These are phyloP conservation scores for Cephalopterus ornatus DNA, from an alignment of 2,113 vertebrate species.

Conservation along the genomic window DNA sequence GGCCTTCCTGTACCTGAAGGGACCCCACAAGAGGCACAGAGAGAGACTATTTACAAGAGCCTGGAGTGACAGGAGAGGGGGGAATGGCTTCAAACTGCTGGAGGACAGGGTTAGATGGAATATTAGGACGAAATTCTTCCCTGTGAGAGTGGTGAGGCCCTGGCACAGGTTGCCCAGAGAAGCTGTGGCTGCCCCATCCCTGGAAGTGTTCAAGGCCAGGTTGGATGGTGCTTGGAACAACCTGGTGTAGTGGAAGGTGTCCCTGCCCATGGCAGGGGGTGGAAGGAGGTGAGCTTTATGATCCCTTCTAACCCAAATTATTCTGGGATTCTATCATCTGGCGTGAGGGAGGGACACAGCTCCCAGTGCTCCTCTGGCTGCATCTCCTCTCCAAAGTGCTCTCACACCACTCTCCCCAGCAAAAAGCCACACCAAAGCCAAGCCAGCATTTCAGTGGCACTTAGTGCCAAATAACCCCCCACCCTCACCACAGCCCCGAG, in stretches of 20 bases:
- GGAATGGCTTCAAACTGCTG: background rate
- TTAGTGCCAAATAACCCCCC: background rate
- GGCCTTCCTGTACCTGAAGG: background rate
- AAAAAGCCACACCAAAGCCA: background rate
- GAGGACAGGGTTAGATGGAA: accelerated
- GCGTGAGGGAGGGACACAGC: background rate
- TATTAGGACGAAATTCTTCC: accelerated
- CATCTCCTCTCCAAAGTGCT: accelerated
- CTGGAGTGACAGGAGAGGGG: background rate
- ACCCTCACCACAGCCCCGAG: background rate
- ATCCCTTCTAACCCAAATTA: background rate
- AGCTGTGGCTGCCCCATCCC: background rate
- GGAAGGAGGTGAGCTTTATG: accelerated
- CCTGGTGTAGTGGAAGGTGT: accelerated
- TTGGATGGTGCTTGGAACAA: accelerated
- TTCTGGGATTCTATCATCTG: accelerated
- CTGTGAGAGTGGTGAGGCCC: accelerated
- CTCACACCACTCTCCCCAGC: background rate
- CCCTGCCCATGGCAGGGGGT: background rate
- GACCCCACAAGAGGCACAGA: background rate
- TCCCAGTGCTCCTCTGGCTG: background rate
- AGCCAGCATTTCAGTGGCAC: accelerated
- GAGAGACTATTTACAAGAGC: background rate
- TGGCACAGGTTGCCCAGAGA: background rate
- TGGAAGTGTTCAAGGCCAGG: background rate